A percentile compares a stretch with the other conserved stretches of the same genome.
These are phyloP conservation scores for Empidonax traillii DNA, from an alignment of 2,113 vertebrate species.

Conservation along the genomic window DNA sequence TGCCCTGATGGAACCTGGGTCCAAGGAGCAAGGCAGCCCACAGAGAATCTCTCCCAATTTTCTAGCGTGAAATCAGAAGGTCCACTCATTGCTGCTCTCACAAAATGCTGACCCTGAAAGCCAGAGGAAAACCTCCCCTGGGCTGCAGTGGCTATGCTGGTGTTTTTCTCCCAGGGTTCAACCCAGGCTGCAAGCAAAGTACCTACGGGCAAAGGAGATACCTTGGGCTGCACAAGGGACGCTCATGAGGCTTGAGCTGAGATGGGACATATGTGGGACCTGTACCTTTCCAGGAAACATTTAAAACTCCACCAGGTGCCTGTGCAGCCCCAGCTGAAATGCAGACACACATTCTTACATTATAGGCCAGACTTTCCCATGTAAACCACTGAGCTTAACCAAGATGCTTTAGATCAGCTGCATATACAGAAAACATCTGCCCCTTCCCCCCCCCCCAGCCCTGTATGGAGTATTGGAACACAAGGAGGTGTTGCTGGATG, in stretches of 20 bases:
- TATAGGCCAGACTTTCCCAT: not conserved
- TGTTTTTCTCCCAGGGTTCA: not conserved
- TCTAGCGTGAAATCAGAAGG: not conserved
- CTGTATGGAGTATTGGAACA: not conserved
- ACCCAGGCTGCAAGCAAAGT: not conserved
- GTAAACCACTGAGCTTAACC: not conserved
- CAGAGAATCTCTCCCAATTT: not conserved
- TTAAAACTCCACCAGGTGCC: not conserved
- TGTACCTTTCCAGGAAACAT: not conserved
- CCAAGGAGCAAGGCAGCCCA: not conserved
- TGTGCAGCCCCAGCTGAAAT: not conserved
- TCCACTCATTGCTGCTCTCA: not conserved
- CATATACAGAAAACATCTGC: not conserved
- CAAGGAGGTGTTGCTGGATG: not conserved
- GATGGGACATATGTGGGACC: not conserved
- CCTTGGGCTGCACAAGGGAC: not conserved
- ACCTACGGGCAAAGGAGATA: too few relatives aligned
- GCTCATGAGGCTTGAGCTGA: not conserved
- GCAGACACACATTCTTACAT: not conserved
- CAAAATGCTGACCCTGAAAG: not conserved
- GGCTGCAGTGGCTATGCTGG: not conserved
- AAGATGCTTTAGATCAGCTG: slow-evolving; percentile 2
- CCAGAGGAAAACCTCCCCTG: not conserved
- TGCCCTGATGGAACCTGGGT: not conserved
- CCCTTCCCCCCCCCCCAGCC: accelerated